These are phyloP conservation scores for Harpagus bidentatus DNA, from an alignment of 2,113 vertebrate species.

Conservation along the genomic window DNA sequence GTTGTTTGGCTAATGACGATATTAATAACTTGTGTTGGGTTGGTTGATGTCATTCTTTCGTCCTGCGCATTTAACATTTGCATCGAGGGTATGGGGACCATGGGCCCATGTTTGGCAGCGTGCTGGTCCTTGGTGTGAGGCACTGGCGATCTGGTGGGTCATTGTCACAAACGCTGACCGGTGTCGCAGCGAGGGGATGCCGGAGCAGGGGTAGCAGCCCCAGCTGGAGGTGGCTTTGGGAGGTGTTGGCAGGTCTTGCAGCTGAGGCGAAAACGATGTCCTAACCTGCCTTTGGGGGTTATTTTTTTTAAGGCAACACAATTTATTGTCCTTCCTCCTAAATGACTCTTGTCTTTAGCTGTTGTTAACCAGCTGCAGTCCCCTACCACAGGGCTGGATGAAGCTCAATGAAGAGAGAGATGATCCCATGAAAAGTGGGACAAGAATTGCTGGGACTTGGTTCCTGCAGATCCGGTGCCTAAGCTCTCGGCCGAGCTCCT, in stretches of 20 bases:
- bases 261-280: not conserved
- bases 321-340: not conserved
- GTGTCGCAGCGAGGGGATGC: accelerated
- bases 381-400: not conserved
- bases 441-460: not conserved
- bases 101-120: not conserved
- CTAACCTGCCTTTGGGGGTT: not conserved
- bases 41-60: not conserved
- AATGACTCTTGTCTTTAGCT: not conserved
- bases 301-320: not conserved
- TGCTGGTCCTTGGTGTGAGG: not conserved
- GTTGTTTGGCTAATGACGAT: not conserved
- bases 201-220: not conserved
- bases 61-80: not conserved
- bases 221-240: accelerated
- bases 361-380: not conserved
- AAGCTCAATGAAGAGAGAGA: not conserved
- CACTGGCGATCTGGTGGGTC: accelerated
- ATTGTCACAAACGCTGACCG: accelerated
- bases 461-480: not conserved
- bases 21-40: not conserved
- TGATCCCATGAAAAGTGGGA: not conserved
- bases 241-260: not conserved
- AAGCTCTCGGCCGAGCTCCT: not conserved
- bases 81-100: accelerated